These are phyloP conservation scores for Cherax destructor DNA, from an alignment of 1,140 invertebrate species.

Conservation along the genomic window DNA sequence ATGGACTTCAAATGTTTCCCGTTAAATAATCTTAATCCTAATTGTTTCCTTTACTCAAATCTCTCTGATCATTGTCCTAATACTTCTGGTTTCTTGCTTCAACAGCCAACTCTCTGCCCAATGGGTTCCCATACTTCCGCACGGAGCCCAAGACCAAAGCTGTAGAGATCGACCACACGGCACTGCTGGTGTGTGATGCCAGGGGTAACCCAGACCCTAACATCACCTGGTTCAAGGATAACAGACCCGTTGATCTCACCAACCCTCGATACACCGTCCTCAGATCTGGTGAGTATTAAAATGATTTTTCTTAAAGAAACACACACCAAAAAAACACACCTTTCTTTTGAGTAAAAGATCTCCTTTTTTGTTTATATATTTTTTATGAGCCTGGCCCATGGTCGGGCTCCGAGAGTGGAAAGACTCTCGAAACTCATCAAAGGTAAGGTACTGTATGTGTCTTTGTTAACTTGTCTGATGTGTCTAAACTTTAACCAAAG, in stretches of 20 bases:
- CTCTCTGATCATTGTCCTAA: not conserved
- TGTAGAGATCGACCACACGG: slow-evolving; percentile 95
- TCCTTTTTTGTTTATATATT: no score
- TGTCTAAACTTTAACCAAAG: no score
- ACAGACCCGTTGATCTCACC: slow-evolving; percentile 87
- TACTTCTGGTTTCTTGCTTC: slow-evolving; percentile 73
- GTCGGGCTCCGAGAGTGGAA: no score
- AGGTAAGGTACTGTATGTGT: no score
- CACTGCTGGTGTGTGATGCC: slow-evolving; percentile 90
- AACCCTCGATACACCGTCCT: slow-evolving; percentile 70
- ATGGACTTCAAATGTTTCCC: no score
- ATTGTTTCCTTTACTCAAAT: not conserved
- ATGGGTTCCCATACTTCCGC: slow-evolving; percentile 93
- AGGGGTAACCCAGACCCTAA: slow-evolving; percentile 88
- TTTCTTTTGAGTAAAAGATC: no score
- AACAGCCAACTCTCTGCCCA: slow-evolving; percentile 89
- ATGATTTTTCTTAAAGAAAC: no score
- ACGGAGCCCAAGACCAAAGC: slow-evolving; percentile 90
- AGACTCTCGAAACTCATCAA: no score
- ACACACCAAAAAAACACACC: no score
- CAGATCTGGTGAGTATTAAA: slow-evolving; percentile 65
- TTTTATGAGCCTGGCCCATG: no score
- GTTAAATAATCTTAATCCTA: no score
- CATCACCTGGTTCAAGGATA: slow-evolving; percentile 95
- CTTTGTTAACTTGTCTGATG: no score